phyloP scores from a whole-genome alignment of 1,140 invertebrate genomes.

The Coptotermes formosanus region DNA sequence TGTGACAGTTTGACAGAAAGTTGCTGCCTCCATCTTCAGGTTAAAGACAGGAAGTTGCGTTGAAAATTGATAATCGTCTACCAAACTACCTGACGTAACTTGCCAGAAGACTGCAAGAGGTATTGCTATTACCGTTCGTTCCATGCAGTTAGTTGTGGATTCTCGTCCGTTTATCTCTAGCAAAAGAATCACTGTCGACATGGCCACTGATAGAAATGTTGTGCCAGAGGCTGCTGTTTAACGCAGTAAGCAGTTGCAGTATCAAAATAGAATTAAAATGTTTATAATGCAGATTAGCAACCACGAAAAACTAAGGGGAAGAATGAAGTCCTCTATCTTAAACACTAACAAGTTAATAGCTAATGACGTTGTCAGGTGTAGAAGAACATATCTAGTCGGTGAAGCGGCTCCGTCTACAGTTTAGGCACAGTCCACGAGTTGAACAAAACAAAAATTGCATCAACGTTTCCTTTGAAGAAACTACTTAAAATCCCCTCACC shows the following conservation, averaged over 20 bases:
- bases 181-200: background rate
- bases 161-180: background rate
- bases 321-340: constrained; percentile 4
- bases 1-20: no score
- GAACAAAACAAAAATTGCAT: background rate
- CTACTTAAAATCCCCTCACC: constrained; percentile 1
- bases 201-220: background rate
- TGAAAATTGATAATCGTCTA: no score
- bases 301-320: background rate
- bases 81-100: no score
- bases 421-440: background rate
- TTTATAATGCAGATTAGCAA: constrained; percentile 1
- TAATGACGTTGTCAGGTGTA: background rate
- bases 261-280: background rate
- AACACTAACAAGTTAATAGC: background rate
- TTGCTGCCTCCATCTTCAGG: no score
- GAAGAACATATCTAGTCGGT: background rate
- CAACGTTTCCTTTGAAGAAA: background rate
- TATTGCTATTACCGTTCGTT: no score
- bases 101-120: no score
- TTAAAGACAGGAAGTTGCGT: no score
- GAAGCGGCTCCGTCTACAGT: background rate
- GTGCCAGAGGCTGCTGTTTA: background rate
- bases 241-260: background rate
- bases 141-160: no score